Evolutionary conservation across 1,140 invertebrate species (phyloP), one percentile per base, ranked within the genome.

Genomic region (Papilio glaucus): DNA sequence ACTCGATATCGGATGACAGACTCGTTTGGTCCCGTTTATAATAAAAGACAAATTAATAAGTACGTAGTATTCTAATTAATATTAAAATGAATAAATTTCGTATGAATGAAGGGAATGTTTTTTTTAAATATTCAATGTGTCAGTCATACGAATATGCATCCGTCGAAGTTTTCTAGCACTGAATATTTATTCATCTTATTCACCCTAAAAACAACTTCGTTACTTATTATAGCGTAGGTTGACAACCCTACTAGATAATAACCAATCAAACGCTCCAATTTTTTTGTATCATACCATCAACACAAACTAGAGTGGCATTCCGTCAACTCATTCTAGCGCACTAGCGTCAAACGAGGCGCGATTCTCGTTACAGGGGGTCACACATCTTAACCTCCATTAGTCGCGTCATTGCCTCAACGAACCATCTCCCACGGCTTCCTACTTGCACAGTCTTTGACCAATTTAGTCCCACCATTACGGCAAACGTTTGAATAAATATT

Each of bases 311-410:
- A 74, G 67, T 62, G 45, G 68, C 80, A 79, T 78, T 38, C 85
- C 82, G 81, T 82, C 83, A 85, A 87, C 88, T 88, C 85, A 83
- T 80, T 75, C 70, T 81, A 77, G 77, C 74, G 78, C 29, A 33
- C 75, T 86, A 82, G 85, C 83, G 85, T 85, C 83, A 77, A 82
- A 84, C 83, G 80, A 85, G 82, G 82, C 85, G 85, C 82, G 78
- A 79, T 79, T 69, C 83, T 90, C 77, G 82, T 88, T 83, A 83
- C 76, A 41, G 33, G 75, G 80, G 88, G 85, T 78, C 85, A 86
- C 81, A 85, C 82, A 85, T 88, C 86, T 90, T 90, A 89, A 90
- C 88, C 87, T 85, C 88, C 75, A 90, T 90, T 90, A 87, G 78
- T 73, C 69, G 75, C 85, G 80, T 83, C 81, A 83, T 81, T 81